Evolutionary conservation across 2,888 invertebrate genomes (phyloP).

Genomic region (Nezara viridula): DNA sequence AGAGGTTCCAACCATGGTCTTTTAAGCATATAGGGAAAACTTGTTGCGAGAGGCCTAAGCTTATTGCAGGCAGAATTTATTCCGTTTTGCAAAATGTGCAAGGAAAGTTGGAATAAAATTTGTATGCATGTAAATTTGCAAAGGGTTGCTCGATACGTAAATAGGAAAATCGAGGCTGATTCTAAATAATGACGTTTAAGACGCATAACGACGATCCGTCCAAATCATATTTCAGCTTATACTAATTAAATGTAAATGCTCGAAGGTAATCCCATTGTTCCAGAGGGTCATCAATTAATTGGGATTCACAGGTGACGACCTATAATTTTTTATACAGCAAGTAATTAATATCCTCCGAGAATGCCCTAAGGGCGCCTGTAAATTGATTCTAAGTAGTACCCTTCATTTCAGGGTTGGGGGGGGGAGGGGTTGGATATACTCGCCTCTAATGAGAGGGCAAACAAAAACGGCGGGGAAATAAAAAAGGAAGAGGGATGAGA

Average conservation of each 20-base stretch:
- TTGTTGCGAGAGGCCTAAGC: too few relatives aligned
- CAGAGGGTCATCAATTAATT: background rate
- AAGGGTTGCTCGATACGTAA: background rate
- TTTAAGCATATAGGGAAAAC: too few relatives aligned
- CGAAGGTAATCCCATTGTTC: background rate
- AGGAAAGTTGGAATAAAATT: too few relatives aligned
- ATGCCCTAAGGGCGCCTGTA: background rate
- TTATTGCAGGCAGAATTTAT: too few relatives aligned
- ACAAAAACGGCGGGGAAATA: slow-evolving; percentile 20
- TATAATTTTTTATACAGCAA: background rate
- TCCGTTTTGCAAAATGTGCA: too few relatives aligned
- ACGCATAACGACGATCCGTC: background rate
- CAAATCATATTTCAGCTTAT: background rate
- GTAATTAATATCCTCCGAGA: background rate
- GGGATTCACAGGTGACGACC: slow-evolving; percentile 16
- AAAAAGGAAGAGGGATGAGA: slow-evolving; percentile 7
- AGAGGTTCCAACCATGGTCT: too few relatives aligned
- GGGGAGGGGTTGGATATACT: background rate
- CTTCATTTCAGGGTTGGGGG: background rate
- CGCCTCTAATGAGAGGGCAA: slow-evolving; percentile 40
- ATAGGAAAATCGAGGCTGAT: background rate
- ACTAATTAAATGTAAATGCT: slow-evolving; percentile 4
- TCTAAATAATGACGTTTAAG: background rate
- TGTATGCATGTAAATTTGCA: too few relatives aligned
- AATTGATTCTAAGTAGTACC: slow-evolving; percentile 38